A percentile compares a stretch with the other conserved stretches of the same genome.
phyloP scores from a whole-genome alignment of 35 echinoderm and acorn worm species.

The Ophioderma brevispina region DNA sequence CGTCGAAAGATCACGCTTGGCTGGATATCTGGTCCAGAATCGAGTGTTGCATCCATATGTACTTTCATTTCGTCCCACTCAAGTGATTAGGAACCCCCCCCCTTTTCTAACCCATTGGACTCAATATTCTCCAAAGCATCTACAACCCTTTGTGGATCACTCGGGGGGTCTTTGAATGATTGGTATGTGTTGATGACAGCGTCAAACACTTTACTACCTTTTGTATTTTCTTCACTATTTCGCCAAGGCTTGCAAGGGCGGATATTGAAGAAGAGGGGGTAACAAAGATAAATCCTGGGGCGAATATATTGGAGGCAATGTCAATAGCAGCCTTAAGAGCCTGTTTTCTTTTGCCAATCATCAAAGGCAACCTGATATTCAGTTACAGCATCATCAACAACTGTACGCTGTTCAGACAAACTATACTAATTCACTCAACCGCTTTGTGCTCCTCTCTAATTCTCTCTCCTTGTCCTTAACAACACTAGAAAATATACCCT shows the following conservation, averaged over 20 bases:
- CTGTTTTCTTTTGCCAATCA: background rate
- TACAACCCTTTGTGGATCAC: slow-evolving; percentile 22
- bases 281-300: background rate
- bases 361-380: background rate
- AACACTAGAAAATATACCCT: background rate
- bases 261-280: background rate
- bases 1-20: background rate
- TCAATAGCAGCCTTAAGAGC: slow-evolving; percentile 16
- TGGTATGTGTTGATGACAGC: slow-evolving; percentile 15
- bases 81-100: slow-evolving; percentile 10
- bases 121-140: background rate
- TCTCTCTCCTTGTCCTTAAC: background rate
- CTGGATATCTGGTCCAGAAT: background rate
- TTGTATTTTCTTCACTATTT: slow-evolving; percentile 22
- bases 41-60: slow-evolving; percentile 5
- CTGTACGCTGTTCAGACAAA: background rate
- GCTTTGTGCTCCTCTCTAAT: background rate
- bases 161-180: background rate
- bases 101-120: background rate
- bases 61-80: slow-evolving; percentile 36
- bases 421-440: background rate
- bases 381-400: background rate
- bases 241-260: background rate
- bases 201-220: slow-evolving; percentile 5
- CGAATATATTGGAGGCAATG: background rate